Conservation (phyloP, 2,888 invertebrate species). For the Phyllotreta striolata region DNA sequence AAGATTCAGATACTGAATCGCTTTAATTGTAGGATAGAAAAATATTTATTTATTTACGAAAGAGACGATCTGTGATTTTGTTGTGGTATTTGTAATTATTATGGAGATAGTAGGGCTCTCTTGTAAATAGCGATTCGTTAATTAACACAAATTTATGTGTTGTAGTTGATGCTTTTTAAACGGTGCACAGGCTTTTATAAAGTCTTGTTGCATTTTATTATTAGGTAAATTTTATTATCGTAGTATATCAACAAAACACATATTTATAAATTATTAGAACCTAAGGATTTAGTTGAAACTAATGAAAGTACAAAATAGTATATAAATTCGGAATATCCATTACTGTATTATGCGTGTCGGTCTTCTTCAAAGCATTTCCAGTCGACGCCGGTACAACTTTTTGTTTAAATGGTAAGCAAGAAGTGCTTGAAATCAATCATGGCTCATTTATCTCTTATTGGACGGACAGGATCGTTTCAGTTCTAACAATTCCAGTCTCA, state of each 20-base stretch:
- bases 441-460: conserved; percentile 7
- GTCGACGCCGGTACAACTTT: conserved; percentile 14
- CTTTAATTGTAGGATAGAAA: conserved; percentile 27
- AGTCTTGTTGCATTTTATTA: conserved; percentile 6
- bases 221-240: not conserved
- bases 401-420: conserved; percentile 41
- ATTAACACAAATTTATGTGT: conserved; percentile 40
- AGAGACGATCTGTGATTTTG: conserved; percentile 42
- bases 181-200: conserved; percentile 26
- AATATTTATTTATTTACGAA: conserved; percentile 23
- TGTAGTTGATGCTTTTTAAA: conserved; percentile 37
- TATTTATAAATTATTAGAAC: conserved; percentile 24
- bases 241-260: conserved; percentile 34
- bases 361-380: conserved; percentile 16
- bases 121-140: conserved; percentile 12
- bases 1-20: conserved; percentile 44
- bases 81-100: conserved; percentile 38
- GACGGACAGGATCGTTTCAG: no score
- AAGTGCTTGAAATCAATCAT: conserved; percentile 2
- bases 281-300: conserved; percentile 7
- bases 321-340: conserved; percentile 9
- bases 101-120: conserved; percentile 20
- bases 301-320: conserved; percentile 25
- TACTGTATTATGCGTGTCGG: conserved; percentile 15
- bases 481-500: no score